Evolutionary conservation across 2,888 invertebrate species (phyloP), one percentile per base, ranked within the genome.

Genomic region (Pammene aurita): DNA sequence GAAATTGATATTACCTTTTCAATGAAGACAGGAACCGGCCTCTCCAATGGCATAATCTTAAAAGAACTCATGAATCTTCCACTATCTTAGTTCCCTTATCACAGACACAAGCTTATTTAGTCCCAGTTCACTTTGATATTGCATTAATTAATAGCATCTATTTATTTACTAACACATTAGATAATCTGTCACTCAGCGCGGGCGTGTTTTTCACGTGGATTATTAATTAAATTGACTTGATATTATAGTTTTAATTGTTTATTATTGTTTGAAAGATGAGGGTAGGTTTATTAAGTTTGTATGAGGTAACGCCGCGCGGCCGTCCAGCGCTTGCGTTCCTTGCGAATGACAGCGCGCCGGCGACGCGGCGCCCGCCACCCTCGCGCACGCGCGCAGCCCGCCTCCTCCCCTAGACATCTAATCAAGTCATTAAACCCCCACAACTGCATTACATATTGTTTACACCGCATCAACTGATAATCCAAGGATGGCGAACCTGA

Each of bases 31-130:
- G 91, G 89, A 74, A 90, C 84, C 81, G 88, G 88, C 72, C 85
- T 89, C 74, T 91, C 91, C 83, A 91, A 78, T 71, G 92, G 89
- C 89, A 92, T 88, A 73, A 88, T 76, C 77, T 86, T 85, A 13
- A 87, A 84, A 73, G 90, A 88, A 82, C 85, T 88, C 86, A 87
- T 90, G 74, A 75, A 80, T 58, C 67, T 60, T 41, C 70, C 73
- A 70, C 77, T 77, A 72, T 72, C 76, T 76, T 74, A 77, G 77
- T 79, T 85, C 81, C 83, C 83, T 84, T 76, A 82, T 79, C 83
- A 82, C 82, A 71, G 58, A 67, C 76, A 82, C 80, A 76, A 79
- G 78, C 67, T 68, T n/a, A n/a, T n/a, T n/a, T 71, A 71, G 72
- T 73, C 76, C 75, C 76, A 76, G 79, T 74, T 78, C 81, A 80